A percentile compares a stretch with the other conserved stretches of the same genome.
These are phyloP conservation scores for Quadroppia sp. DNA, from an alignment of 2,888 invertebrate genomes.

Conservation along the genomic window DNA sequence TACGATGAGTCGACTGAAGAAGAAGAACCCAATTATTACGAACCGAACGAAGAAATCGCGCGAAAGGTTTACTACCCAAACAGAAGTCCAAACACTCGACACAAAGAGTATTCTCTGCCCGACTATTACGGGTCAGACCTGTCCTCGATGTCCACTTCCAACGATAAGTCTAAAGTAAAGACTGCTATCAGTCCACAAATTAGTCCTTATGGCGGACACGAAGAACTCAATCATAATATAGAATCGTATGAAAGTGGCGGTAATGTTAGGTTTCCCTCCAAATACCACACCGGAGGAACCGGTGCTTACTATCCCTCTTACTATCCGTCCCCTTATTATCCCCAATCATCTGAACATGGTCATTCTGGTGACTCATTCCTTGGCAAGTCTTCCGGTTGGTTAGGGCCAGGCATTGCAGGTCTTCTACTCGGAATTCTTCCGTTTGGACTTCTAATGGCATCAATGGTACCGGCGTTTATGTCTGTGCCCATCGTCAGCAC, in stretches of 20 bases:
- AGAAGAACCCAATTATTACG: slow-evolving; percentile 6
- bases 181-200: background rate
- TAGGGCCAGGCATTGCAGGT: slow-evolving; percentile 36
- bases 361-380: background rate
- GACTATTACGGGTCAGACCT: background rate
- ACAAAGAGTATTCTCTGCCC: background rate
- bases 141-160: slow-evolving; percentile 4
- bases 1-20: background rate
- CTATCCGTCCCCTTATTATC: background rate
- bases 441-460: slow-evolving; percentile 39
- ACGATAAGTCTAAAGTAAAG: background rate
- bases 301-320: slow-evolving; percentile 7
- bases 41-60: background rate
- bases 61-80: background rate
- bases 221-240: background rate
- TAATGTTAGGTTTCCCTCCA: background rate
- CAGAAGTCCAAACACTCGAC: background rate
- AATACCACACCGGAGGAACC: background rate
- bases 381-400: slow-evolving; percentile 22
- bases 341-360: background rate
- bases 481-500: slow-evolving; percentile 38
- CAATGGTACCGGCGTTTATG: slow-evolving; percentile 36
- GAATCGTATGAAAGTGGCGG: background rate
- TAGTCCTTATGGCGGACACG: background rate
- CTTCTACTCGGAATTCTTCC: slow-evolving; percentile 36